Evolutionary conservation across 1,140 invertebrate species (phyloP), one percentile per base, ranked within the genome.

Genomic region (Neodiprion virginianus): DNA sequence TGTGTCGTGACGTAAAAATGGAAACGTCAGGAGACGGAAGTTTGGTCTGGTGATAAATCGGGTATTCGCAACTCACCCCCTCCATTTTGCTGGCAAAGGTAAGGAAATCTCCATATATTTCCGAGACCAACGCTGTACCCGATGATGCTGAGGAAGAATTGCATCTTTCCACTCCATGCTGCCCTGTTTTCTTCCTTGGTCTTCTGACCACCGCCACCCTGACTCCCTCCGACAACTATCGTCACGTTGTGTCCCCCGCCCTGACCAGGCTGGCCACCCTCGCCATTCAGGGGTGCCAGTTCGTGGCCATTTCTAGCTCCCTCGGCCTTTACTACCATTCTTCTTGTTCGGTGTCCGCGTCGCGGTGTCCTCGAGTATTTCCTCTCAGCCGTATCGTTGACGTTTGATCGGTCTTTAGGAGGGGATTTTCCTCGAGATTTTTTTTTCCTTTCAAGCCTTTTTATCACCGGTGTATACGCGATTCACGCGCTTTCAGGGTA

Each of bases 91-190:
- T 98, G 97, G 82, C 96, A 97, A 72, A 98, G 89, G 84, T 97
- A 98, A 10, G 97, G 97, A 90, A 98, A 99, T 81, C 97, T 91
- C 97, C 96, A 98, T 67, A 98, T 97, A 85, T 97, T 97, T 17
- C 96, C 97, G 23, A 98, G 91, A 0, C 96, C 96, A 8, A 97
- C 95, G 61, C 95, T 96, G 86, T 96, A 96, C 1, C 96, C 95
- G 70, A 97, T 96, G 85, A 96, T 96, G 77, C 94, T 95, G 76
- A 98, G 91, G 87, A 97, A 95, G 86, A 97, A 98, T 87, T 97
- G 96, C 89, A 96, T 92, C 84, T 97, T 96, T 67, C 93, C 93
- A 67, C 92, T 93, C 94, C 94, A 95, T 75, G 93, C 93, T 5
- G 94, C 93, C 10, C 95, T 88, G 74, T 94, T 93, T 21, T 91